These are phyloP conservation scores for Muschampia plurimacula DNA, from an alignment of 2,888 invertebrate genomes.

Conservation along the genomic window DNA sequence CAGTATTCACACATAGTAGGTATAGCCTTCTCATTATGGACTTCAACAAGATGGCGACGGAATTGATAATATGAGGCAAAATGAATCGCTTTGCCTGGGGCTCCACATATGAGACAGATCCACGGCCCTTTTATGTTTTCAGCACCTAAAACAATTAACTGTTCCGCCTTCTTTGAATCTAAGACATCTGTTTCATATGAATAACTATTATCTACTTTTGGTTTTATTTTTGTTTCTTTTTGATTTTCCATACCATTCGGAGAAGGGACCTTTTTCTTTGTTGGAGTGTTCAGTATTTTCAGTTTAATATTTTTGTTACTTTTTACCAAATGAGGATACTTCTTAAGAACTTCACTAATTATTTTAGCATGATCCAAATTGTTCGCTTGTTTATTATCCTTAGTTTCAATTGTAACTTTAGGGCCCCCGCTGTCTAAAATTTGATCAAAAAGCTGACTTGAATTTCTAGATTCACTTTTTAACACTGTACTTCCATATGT, in stretches of 20 bases:
- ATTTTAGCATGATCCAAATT: conserved; percentile 92
- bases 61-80: conserved; percentile 93
- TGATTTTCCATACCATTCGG: conserved; percentile 49
- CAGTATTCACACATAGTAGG: conserved; percentile 93
- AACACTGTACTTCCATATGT: conserved; percentile 48
- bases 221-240: conserved; percentile 53
- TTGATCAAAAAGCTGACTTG: conserved; percentile 77
- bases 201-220: conserved; percentile 57
- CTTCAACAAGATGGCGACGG: conserved; percentile 92
- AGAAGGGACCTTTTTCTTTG: conserved; percentile 57
- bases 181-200: conserved; percentile 82
- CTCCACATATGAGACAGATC: conserved; percentile 92
- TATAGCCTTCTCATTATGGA: conserved; percentile 92
- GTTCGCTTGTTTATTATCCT: conserved; percentile 82
- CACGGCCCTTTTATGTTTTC: conserved; percentile 91
- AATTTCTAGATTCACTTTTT: conserved; percentile 53
- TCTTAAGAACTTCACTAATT: conserved; percentile 94
- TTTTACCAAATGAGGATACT: conserved; percentile 94
- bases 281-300: conserved; percentile 90
- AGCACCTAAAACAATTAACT: conserved; percentile 85
- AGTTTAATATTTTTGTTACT: conserved; percentile 94
- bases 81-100: conserved; percentile 87
- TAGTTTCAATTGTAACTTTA: conserved; percentile 87
- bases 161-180: conserved; percentile 87
- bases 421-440: conserved; percentile 65